phyloP scores from a whole-genome alignment of 2,113 vertebrate genomes.

The Hyperoodon ampullatus region DNA sequence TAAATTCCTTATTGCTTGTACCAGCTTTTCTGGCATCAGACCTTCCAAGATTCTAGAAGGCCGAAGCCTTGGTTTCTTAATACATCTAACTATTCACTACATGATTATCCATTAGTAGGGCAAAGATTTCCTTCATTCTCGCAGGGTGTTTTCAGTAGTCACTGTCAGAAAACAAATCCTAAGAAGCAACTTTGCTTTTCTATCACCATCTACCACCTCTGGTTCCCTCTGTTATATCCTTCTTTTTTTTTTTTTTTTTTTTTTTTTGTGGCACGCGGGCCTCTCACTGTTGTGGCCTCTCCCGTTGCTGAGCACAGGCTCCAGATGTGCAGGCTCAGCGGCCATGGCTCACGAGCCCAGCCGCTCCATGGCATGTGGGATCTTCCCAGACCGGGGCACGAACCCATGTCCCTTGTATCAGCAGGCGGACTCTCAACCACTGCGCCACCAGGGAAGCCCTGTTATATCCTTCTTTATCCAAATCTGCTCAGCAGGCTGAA shows the following conservation, averaged over 20 bases:
- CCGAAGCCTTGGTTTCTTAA: constrained; percentile 17
- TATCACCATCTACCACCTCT: constrained; percentile 30
- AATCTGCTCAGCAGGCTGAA: constrained; percentile 11
- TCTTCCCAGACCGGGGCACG: no score
- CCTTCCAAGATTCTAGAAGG: neutral
- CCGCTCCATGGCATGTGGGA: no score
- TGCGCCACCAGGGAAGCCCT: neutral
- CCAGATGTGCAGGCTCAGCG: no score
- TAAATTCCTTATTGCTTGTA: neutral
- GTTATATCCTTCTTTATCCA: neutral
- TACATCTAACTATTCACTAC: neutral
- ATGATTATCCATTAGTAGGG: neutral
- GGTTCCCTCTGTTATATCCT: neutral
- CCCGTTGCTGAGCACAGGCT: no score
- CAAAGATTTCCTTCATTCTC: neutral
- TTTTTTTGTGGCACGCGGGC: no score
- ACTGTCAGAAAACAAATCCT: constrained; percentile 5
- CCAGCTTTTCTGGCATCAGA: neutral
- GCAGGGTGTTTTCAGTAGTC: constrained; percentile 21
- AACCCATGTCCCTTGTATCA: no score
- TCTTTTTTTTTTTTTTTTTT: no score
- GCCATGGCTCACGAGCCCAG: no score
- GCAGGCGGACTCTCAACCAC: no score
- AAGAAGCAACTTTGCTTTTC: constrained; percentile 32
- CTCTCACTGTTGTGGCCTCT: no score